Evolutionary conservation across 2,797 vertebrate genomes (phyloP).

Genomic region (Diceros bicornis): DNA sequence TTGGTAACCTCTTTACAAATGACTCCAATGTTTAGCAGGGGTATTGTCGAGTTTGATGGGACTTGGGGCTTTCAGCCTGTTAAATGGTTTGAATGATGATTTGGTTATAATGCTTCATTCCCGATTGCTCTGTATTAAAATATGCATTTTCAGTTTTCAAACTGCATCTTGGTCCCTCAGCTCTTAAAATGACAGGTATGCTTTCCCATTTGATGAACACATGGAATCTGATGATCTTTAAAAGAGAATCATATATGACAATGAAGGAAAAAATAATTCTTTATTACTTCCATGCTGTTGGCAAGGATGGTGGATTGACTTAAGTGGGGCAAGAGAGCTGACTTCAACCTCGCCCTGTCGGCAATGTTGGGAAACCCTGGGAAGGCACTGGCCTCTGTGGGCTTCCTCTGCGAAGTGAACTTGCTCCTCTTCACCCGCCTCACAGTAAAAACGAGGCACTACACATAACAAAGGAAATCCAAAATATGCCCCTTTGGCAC

Average conservation of each 20-base stretch:
- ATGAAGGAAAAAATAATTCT: neutral
- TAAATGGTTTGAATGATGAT: constrained; percentile 56
- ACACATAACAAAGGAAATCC: neutral
- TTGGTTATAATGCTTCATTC: neutral
- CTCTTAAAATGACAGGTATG: neutral
- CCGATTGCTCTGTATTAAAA: constrained; percentile 32
- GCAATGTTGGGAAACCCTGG: neutral
- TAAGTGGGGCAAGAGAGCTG: neutral
- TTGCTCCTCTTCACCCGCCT: neutral
- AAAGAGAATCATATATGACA: neutral
- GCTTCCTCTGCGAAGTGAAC: neutral
- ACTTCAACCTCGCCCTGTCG: neutral
- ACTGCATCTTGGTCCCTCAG: neutral
- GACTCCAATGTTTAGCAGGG: neutral
- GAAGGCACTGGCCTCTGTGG: neutral
- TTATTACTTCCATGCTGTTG: neutral
- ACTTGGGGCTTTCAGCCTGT: neutral
- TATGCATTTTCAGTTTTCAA: neutral
- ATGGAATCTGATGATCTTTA: neutral
- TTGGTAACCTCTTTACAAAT: constrained; percentile 28
- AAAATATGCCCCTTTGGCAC: neutral
- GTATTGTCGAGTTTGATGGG: neutral
- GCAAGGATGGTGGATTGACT: neutral
- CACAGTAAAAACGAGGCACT: neutral
- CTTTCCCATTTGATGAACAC: neutral